Evolutionary conservation across 2,888 invertebrate species (phyloP), one percentile per base, ranked within the genome.

Genomic region (Mythimna lalbum): DNA sequence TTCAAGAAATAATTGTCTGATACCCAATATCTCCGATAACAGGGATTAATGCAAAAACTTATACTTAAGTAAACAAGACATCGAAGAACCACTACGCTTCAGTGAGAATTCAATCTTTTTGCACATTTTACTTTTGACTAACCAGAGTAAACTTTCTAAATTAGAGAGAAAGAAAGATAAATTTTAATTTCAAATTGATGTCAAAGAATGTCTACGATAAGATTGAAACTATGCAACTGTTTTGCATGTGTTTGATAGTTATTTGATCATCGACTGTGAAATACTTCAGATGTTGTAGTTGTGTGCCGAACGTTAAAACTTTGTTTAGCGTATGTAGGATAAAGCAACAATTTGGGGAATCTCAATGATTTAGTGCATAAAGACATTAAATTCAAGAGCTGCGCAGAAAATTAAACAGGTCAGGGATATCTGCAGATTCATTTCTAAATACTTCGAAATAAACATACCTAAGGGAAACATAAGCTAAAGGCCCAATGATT

Each of bases 301-400:
- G 57, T 69, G 36, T 39, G 57, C 59, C 56, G 64, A 77, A 76
- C 73, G 76, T 75, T 80, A 69, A 81, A 83, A 82, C 79, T 81
- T 81, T 82, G 82, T 80, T 70, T 76, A 73, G 55, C 60, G 56
- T 81, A 70, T 75, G 75, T 80, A 81, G 75, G 78, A 81, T 78
- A 76, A 57, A 75, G 71, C 69, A 86, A 84, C 73, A 80, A 80
- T 86, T 74, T 78, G 56, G 67, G 73, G 75, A 79, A 76, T 80
- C 50, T 78, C 56, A 74, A 66, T 80, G 31, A 75, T 79, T 71
- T 63, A 65, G 52, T 65, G 68, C 75, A 75, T 66, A 21, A 66
- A 56, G 55, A 63, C 47, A n/a, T 55, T 52, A 64, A 55, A 78
- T 74, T 74, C 36, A 59, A 9, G 33, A 33, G 23, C 23, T 73